Conservation (phyloP, 2,888 invertebrate species). For the Pollenia amentaria region DNA sequence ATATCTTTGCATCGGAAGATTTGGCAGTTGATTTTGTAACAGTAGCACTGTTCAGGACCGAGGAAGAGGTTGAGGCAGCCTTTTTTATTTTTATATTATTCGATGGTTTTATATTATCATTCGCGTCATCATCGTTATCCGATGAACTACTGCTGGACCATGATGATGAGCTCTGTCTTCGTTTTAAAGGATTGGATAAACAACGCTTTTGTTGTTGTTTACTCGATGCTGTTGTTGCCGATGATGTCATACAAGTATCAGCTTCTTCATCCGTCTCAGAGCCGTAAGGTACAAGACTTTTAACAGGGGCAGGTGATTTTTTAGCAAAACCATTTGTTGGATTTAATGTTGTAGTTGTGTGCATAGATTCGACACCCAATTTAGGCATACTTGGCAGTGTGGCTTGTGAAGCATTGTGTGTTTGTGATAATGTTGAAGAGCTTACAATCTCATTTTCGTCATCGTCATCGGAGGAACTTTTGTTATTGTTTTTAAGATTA, state of each 20-base stretch:
- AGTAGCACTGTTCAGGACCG: slow-evolving; percentile 17
- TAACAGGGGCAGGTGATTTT: slow-evolving; percentile 75
- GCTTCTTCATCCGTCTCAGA: slow-evolving; percentile 85
- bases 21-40: slow-evolving; percentile 50
- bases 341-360: slow-evolving; percentile 53
- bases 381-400: slow-evolving; percentile 84
- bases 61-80: slow-evolving; percentile 62
- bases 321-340: slow-evolving; percentile 75
- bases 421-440: slow-evolving; percentile 73
- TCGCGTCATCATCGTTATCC: slow-evolving; percentile 73
- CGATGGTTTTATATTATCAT: slow-evolving; percentile 60
- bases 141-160: slow-evolving; percentile 74
- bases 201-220: slow-evolving; percentile 64
- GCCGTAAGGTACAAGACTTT: slow-evolving; percentile 87
- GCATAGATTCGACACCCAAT: slow-evolving; percentile 71
- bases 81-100: slow-evolving; percentile 71
- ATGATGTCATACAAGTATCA: slow-evolving; percentile 54
- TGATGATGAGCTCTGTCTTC: slow-evolving; percentile 75
- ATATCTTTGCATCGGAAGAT: slow-evolving; percentile 74
- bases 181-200: slow-evolving; percentile 77
- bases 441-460: slow-evolving; percentile 76
- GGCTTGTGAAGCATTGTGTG: slow-evolving; percentile 73
- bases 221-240: slow-evolving; percentile 48
- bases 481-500: slow-evolving; percentile 78
- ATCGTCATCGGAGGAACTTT: slow-evolving; percentile 80